Conservation (phyloP, 2,888 invertebrate genomes). For the Rhodophaea formosa region DNA sequence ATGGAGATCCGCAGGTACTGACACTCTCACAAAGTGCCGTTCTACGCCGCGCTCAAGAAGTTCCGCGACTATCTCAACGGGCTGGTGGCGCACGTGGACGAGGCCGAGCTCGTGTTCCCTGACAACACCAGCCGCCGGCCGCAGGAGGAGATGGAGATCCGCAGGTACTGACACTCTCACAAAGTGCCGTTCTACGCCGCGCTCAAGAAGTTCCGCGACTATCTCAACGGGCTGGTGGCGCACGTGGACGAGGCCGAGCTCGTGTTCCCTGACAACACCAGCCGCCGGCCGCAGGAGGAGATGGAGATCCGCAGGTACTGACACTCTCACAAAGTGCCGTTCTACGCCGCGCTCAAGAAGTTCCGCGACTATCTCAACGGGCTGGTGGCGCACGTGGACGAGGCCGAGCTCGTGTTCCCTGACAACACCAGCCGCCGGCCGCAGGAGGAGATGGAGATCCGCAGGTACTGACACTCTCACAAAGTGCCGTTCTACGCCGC, state of each 20-base stretch:
- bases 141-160: conserved; percentile 79
- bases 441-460: conserved; percentile 79
- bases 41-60: conserved; percentile 96
- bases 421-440: conserved; percentile 73
- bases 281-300: conserved; percentile 76
- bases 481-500: conserved; percentile 91
- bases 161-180: conserved; percentile 47
- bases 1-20: conserved; percentile 74
- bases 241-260: conserved; percentile 93
- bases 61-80: conserved; percentile 97
- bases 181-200: conserved; percentile 91
- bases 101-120: conserved; percentile 92
- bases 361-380: conserved; percentile 97
- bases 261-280: conserved; percentile 85
- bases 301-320: conserved; percentile 74
- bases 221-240: conserved; percentile 91
- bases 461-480: conserved; percentile 47
- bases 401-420: conserved; percentile 92
- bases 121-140: conserved; percentile 73
- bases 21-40: conserved; percentile 67
- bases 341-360: conserved; percentile 96
- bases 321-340: conserved; percentile 67
- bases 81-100: conserved; percentile 90
- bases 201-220: conserved; percentile 96
- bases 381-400: conserved; percentile 90